Evolutionary conservation across 1,140 invertebrate genomes (phyloP), one percentile per base, ranked within the genome.

Genomic region (Pseudomyrmex dendroicus): DNA sequence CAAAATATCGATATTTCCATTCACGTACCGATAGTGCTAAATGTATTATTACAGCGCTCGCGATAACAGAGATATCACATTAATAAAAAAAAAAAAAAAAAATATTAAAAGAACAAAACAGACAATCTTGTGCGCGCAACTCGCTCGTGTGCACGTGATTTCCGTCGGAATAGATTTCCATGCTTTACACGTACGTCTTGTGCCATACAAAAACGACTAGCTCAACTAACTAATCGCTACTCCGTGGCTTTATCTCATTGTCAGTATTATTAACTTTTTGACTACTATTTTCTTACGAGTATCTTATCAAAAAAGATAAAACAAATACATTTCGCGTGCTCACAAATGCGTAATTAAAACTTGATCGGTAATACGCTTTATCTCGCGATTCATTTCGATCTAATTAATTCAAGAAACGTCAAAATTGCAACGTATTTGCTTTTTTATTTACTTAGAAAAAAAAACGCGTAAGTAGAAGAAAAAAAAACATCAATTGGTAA

Each of bases 121-220:
- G 61, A 87, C 66, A 48, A 62, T 73, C 68, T 78, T 66, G 82
- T 52, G 62, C 78, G 62, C 57, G 72, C 84, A 56, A 52, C 59
- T 61, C 73, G 20, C 64, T 84, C 52, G n/a, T 10, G 76, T 10
- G 76, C 20, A 44, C 83, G 86, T 85, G 83, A 88, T 83, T 88
- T 88, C 86, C 86, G 83, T 13, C 9, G 20, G 10, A 73, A n/a
- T 35, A 2, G 2, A 64, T 59, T 63, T 82, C 17, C 22, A 72
- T 52, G 56, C 46, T 12, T 62, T 9, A 17, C 67, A 35, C 63
- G 56, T 15, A 13, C 44, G 35, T 68, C 57, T 68, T 52, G 46
- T 35, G 13, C 15, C 17, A 64, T 54, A 52, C 50, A 9, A 74
- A 63, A 64, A 63, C 13, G 66, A 25, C 12, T 46, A 48, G 44